Evolutionary conservation across 53 echinoderm and acorn worm species (phyloP).

Genomic region (Stichopus horrens): DNA sequence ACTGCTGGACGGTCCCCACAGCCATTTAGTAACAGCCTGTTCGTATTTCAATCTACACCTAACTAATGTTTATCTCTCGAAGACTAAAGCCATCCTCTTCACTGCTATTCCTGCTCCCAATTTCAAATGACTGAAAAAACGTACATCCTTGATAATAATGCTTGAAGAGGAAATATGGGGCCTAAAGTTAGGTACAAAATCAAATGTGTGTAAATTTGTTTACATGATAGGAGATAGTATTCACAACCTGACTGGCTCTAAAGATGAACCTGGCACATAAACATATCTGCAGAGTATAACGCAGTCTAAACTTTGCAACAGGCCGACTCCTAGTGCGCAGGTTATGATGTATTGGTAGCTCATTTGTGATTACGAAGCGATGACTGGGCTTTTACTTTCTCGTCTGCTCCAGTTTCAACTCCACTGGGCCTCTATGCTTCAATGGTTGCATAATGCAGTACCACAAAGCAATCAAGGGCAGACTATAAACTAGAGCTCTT

Average conservation of each 20-base stretch:
- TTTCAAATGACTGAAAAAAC: not conserved
- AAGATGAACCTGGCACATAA: no score
- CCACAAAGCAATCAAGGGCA: not conserved
- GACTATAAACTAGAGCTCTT: no score
- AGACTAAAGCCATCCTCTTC: not conserved
- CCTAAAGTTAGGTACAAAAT: not conserved
- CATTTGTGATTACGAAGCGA: not conserved
- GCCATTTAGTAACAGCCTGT: no score
- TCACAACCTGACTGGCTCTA: not conserved
- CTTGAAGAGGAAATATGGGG: not conserved
- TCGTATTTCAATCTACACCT: no score
- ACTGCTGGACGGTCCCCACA: no score
- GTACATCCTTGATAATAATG: not conserved
- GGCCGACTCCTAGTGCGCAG: no score
- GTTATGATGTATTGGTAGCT: not conserved
- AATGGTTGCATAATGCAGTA: not conserved
- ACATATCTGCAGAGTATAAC: no score
- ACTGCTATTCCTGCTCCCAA: not conserved
- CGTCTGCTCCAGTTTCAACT: not conserved
- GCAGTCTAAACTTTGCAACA: no score
- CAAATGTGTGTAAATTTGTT: not conserved
- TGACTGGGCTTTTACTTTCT: not conserved
- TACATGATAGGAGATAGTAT: not conserved
- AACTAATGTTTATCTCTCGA: no score
- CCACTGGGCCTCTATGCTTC: not conserved